Conservation (phyloP, 2,888 invertebrate species). For the Agrochola circellaris region DNA sequence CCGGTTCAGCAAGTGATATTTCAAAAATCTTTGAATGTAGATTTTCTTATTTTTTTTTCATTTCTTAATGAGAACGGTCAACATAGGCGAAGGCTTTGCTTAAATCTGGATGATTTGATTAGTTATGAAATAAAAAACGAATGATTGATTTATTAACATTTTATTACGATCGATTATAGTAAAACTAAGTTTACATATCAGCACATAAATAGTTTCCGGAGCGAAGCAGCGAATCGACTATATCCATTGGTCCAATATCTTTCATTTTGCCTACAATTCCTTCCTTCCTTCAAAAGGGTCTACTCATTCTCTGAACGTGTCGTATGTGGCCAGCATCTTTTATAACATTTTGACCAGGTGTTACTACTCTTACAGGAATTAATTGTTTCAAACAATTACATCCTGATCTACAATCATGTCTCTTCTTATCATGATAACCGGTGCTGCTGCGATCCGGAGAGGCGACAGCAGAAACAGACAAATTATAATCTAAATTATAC, state of each 20-base stretch:
- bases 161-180: constrained; percentile 79
- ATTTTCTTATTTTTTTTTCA: background rate
- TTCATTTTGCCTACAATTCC: background rate
- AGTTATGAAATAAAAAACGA: constrained; percentile 44
- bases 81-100: background rate
- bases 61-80: background rate
- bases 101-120: background rate
- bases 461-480: constrained; percentile 71
- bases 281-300: background rate
- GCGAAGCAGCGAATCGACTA: constrained; percentile 75
- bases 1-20: background rate
- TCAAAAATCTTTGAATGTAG: background rate
- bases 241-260: constrained; percentile 72
- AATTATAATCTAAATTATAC: constrained; percentile 46
- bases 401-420: background rate
- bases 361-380: background rate
- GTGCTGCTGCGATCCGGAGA: constrained; percentile 75
- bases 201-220: constrained; percentile 78
- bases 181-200: constrained; percentile 78
- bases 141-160: constrained; percentile 74
- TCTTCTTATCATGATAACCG: constrained; percentile 25
- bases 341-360: constrained; percentile 3
- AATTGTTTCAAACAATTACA: constrained; percentile 26
- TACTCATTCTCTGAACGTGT: background rate
- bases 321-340: background rate